Conservation (phyloP, 30 jellyfish, hydroid and myxozoan species). For the Rhopilema esculentum region DNA sequence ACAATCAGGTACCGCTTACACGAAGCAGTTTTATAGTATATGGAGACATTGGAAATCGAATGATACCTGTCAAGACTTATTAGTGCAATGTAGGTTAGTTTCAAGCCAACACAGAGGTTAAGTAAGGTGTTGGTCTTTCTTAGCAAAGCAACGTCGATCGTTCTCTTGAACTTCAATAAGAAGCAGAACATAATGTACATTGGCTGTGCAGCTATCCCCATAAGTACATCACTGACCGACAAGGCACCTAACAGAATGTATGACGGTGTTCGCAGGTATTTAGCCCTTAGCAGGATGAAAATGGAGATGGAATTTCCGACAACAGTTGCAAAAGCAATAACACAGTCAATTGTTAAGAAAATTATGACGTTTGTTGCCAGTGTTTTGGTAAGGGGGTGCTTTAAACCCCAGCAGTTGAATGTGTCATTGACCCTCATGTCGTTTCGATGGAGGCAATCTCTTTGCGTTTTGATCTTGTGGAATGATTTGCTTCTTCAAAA, state of each 20-base stretch:
- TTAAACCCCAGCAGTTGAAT: neutral
- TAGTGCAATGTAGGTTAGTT: neutral
- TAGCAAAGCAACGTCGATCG: neutral
- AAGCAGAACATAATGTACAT: neutral
- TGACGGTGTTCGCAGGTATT: constrained; percentile 33
- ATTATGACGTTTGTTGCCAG: neutral
- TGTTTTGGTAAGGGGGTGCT: neutral
- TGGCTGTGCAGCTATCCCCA: constrained; percentile 15
- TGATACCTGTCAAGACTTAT: constrained; percentile 26
- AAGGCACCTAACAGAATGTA: constrained; percentile 30
- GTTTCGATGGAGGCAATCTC: neutral
- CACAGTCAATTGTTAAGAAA: constrained; percentile 12
- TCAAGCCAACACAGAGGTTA: neutral
- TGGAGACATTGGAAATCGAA: constrained; percentile 7
- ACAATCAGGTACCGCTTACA: constrained; percentile 4
- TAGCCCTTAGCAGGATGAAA: neutral
- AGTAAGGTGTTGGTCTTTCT: neutral
- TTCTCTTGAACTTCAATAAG: neutral
- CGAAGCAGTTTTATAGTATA: constrained; percentile 2
- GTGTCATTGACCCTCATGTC: neutral
- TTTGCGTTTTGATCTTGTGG: neutral
- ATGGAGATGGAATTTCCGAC: constrained; percentile 1
- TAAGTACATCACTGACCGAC: constrained; percentile 27
- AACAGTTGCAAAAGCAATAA: constrained; percentile 13
- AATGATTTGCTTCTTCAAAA: neutral